Evolutionary conservation across 2,888 invertebrate genomes (phyloP).

Genomic region (Euproctis similis): DNA sequence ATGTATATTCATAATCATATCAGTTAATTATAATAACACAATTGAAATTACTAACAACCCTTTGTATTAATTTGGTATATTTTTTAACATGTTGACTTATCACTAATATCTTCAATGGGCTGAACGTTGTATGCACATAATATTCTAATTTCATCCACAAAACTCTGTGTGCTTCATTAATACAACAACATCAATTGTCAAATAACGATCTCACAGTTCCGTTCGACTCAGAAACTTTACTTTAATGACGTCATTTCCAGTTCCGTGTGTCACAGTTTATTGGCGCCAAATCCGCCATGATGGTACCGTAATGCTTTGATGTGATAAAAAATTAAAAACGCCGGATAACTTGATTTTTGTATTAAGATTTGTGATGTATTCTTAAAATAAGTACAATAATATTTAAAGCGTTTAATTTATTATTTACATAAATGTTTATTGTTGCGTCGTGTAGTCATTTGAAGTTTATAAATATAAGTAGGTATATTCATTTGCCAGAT

Average conservation of each 20-base stretch:
- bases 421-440: too few species aligned
- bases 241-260: constrained; percentile 26
- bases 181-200: constrained; percentile 9
- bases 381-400: constrained; percentile 13
- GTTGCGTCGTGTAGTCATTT: too few species aligned
- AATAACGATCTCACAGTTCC: constrained; percentile 10
- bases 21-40: too few species aligned
- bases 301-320: constrained; percentile 21
- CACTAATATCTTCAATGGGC: not conserved
- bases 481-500: too few species aligned
- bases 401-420: too few species aligned
- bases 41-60: too few species aligned
- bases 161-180: constrained; percentile 2
- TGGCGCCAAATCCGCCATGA: constrained; percentile 21
- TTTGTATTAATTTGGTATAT: too few species aligned
- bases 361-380: constrained; percentile 17
- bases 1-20: too few species aligned
- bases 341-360: constrained; percentile 20
- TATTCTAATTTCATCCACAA: constrained; percentile 2
- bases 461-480: too few species aligned
- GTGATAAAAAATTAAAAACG: constrained; percentile 17
- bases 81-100: too few species aligned
- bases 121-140: not conserved
- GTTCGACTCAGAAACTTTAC: constrained; percentile 22
- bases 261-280: constrained; percentile 21